These are phyloP conservation scores for Acanthopleura granulata DNA, from an alignment of 2,888 invertebrate genomes.

Conservation along the genomic window DNA sequence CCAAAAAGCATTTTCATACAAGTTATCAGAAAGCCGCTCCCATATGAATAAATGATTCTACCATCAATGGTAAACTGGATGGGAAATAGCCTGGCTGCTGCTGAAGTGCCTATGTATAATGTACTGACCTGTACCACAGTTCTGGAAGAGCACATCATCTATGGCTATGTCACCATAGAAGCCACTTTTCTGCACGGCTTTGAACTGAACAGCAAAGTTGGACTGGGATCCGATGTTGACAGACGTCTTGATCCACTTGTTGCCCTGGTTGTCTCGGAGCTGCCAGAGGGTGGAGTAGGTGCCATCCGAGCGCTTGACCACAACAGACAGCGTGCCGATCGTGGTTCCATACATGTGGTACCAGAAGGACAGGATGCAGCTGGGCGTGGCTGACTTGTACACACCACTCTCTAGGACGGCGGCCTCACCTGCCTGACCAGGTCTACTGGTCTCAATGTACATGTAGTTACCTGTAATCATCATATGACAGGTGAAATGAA, in stretches of 20 bases:
- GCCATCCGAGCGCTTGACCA: conserved; percentile 36
- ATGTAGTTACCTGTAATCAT: conserved; percentile 73
- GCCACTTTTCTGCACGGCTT: conserved; percentile 27
- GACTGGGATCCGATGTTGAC: conserved; percentile 39
- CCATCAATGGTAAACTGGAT: too few species aligned
- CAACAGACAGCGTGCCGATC: conserved; percentile 47
- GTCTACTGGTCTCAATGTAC: conserved; percentile 73
- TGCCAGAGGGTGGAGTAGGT: conserved; percentile 37
- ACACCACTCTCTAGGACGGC: conserved; percentile 68
- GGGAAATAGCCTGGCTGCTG: too few species aligned
- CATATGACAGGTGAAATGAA: too few species aligned
- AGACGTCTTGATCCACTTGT: conserved; percentile 42
- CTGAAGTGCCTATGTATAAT: background rate
- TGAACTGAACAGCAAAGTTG: conserved; percentile 38
- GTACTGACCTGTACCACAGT: conserved; percentile 23
- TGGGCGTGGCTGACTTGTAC: conserved; percentile 21
- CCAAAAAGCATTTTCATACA: too few species aligned
- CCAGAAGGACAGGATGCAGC: conserved; percentile 29
- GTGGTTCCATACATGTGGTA: conserved; percentile 35
- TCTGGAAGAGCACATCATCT: conserved; percentile 31
- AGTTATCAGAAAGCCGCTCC: too few species aligned
- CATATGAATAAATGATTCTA: too few species aligned
- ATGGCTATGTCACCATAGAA: conserved; percentile 32
- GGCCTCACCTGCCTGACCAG: conserved; percentile 72
- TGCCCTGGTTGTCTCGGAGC: conserved; percentile 41